Evolutionary conservation across 2,113 vertebrate genomes (phyloP).

Genomic region (Baryphthengus martii): DNA sequence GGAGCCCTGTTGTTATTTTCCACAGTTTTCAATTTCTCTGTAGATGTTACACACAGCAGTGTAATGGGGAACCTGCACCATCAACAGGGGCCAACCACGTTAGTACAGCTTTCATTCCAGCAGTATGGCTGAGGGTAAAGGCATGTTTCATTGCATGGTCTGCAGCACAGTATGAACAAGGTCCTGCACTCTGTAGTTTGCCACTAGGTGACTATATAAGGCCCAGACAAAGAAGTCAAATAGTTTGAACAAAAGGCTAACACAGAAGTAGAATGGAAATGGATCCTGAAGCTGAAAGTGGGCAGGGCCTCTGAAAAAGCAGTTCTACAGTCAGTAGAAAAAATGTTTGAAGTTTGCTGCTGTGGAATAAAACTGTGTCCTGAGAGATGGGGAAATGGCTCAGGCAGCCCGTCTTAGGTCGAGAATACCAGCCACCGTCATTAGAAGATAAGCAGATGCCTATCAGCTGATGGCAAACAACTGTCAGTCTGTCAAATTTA

Average conservation of each 20-base stretch:
- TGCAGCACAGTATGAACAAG: background rate
- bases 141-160: background rate
- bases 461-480: background rate
- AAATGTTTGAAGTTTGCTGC: background rate
- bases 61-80: background rate
- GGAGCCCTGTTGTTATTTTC: background rate
- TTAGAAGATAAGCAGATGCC: background rate
- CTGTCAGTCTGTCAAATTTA: background rate
- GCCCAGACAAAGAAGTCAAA: background rate
- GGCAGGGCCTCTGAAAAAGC: background rate
- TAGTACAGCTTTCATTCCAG: background rate
- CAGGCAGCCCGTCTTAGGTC: background rate
- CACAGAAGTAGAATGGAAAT: background rate
- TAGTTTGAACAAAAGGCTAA: background rate
- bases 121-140: background rate
- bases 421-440: background rate
- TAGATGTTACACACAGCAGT: background rate
- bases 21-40: background rate
- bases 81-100: background rate
- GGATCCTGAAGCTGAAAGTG: background rate
- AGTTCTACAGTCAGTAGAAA: background rate
- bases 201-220: background rate
- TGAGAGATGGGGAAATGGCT: background rate
- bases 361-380: background rate
- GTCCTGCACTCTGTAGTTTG: background rate